These are phyloP conservation scores for Amorpha juglandis DNA, from an alignment of 2,888 invertebrate species.

Conservation along the genomic window DNA sequence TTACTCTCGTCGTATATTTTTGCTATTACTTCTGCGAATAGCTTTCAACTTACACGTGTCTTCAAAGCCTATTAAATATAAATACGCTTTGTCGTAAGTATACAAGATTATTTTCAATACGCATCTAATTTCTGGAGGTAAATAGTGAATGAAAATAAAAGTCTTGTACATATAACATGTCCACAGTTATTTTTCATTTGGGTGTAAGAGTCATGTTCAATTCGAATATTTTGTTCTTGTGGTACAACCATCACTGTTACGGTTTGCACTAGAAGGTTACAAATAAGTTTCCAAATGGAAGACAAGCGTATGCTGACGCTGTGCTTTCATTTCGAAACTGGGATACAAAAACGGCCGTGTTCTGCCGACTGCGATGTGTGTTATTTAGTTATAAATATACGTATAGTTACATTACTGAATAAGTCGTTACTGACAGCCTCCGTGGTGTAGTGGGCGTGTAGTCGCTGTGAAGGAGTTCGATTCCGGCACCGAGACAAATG, in stretches of 20 bases:
- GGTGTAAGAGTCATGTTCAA: not conserved
- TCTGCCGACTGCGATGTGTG: not conserved
- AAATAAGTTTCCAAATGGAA: conserved; percentile 18
- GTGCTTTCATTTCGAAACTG: conserved; percentile 14
- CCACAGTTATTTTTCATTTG: not conserved
- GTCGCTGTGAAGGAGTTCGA: no score
- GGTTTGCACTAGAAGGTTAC: conserved; percentile 3
- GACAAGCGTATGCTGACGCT: conserved; percentile 25
- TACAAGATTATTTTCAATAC: not conserved
- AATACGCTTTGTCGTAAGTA: not conserved
- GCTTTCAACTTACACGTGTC: not conserved
- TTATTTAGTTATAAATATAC: not conserved
- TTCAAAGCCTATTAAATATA: conserved; percentile 15
- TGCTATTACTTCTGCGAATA: not conserved
- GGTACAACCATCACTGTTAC: not conserved
- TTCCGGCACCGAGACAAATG: no score
- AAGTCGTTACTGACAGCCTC: no score
- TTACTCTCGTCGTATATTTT: conserved; percentile 1
- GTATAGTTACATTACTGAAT: no score
- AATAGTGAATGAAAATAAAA: no score
- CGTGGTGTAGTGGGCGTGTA: no score
- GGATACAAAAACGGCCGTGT: conserved; percentile 11
- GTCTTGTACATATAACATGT: not conserved
- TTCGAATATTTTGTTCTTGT: conserved; percentile 1
- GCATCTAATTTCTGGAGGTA: not conserved